These are phyloP conservation scores for Microdon myrmicae DNA, from an alignment of 2,888 invertebrate genomes.

Conservation along the genomic window DNA sequence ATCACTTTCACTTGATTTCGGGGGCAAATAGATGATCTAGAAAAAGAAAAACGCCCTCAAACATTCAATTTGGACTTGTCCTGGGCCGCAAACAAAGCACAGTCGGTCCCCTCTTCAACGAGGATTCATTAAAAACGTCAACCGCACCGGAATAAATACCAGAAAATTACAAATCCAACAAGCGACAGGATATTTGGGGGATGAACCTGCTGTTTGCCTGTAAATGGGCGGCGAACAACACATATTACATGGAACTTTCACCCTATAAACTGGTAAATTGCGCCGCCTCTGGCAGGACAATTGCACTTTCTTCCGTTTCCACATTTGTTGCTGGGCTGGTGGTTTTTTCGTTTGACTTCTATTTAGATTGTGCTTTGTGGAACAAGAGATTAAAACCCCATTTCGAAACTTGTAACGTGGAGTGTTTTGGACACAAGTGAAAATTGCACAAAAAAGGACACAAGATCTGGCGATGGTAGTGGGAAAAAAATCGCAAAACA, in stretches of 20 bases:
- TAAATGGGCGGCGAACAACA: neutral
- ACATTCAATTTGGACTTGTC: slow-evolving; percentile 41
- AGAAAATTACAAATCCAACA: slow-evolving; percentile 48
- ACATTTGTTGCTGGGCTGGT: neutral
- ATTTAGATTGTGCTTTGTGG: too few relatives aligned
- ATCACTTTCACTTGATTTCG: slow-evolving; percentile 33
- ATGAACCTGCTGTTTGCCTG: neutral
- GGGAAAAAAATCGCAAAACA: too few relatives aligned
- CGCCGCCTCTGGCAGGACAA: slow-evolving; percentile 33
- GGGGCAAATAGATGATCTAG: neutral
- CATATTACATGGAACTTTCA: slow-evolving; percentile 13
- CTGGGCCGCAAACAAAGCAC: slow-evolving; percentile 19
- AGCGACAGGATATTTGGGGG: slow-evolving; percentile 19
- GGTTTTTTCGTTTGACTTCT: slow-evolving; percentile 14
- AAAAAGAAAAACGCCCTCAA: neutral
- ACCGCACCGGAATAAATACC: slow-evolving; percentile 48
- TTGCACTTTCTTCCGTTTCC: slow-evolving; percentile 31
- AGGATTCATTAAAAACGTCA: slow-evolving; percentile 48
- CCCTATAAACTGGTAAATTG: slow-evolving; percentile 15
- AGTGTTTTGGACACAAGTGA: slow-evolving; percentile 45
- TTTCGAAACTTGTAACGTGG: slow-evolving; percentile 28
- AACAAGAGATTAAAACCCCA: slow-evolving; percentile 24
- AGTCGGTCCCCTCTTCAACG: slow-evolving; percentile 31
- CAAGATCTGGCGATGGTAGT: too few relatives aligned
- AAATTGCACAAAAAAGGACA: slow-evolving; percentile 35